Conservation (phyloP, 2,888 invertebrate species). For the Parnassius mnemosyne region DNA sequence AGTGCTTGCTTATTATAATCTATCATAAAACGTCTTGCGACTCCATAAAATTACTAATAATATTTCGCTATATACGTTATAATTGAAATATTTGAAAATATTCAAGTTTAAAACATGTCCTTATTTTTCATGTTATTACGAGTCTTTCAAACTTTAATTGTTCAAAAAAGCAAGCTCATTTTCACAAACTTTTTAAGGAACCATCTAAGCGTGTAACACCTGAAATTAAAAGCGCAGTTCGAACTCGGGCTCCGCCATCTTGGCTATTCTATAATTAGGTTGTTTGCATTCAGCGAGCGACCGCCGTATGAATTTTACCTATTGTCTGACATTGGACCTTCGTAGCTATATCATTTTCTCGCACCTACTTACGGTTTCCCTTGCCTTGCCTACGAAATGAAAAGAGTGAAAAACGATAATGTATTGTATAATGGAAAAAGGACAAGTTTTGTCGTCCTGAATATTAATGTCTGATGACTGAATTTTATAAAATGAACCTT, state of each 20-base stretch:
- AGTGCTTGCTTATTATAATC: too few species aligned
- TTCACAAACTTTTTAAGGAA: slow-evolving; percentile 31
- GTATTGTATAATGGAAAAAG: slow-evolving; percentile 66
- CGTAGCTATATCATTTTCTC: slow-evolving; percentile 74
- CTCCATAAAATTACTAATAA: not conserved
- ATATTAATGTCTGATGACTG: slow-evolving; percentile 12
- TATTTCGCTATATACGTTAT: not conserved
- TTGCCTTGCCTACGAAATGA: slow-evolving; percentile 40
- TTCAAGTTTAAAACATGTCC: too few species aligned
- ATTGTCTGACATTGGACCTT: slow-evolving; percentile 80
- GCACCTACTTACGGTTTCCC: slow-evolving; percentile 57
- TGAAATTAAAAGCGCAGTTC: slow-evolving; percentile 37
- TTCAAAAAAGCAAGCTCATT: not conserved
- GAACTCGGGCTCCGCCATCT: slow-evolving; percentile 60
- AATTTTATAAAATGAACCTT: not conserved
- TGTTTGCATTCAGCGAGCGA: slow-evolving; percentile 71
- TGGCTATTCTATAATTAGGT: slow-evolving; percentile 69
- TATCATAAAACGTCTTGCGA: too few species aligned
- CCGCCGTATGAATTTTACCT: slow-evolving; percentile 77
- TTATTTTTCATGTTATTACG: too few species aligned
- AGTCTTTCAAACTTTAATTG: slow-evolving; percentile 8
- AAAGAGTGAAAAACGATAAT: slow-evolving; percentile 47
- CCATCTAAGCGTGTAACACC: slow-evolving; percentile 50
- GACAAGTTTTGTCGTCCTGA: slow-evolving; percentile 27
- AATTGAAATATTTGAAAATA: too few species aligned